These are phyloP conservation scores for Drosophila koepferae DNA, from an alignment of 2,888 invertebrate species.

Conservation along the genomic window DNA sequence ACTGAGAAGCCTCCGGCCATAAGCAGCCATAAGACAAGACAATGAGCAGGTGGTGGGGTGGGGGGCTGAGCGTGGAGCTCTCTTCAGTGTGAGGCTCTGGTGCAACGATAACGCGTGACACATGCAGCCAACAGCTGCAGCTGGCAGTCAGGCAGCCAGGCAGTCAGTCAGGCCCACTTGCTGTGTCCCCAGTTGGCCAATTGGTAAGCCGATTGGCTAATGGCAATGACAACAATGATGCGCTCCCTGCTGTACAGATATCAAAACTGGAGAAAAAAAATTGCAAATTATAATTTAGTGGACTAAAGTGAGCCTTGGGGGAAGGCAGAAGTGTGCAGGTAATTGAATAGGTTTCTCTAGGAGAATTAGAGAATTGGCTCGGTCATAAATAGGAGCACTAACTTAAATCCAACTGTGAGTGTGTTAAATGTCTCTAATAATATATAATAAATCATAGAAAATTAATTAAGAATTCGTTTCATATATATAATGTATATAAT, in stretches of 20 bases:
- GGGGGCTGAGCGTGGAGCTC: background rate
- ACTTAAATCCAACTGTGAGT: too few relatives aligned
- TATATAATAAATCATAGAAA: too few relatives aligned
- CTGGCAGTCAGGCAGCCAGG: conserved; percentile 11
- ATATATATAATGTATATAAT: too few relatives aligned
- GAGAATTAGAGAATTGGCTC: too few relatives aligned
- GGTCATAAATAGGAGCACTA: too few relatives aligned
- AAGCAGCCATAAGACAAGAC: conserved; percentile 44
- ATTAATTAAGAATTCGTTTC: too few relatives aligned
- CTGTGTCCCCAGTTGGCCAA: conserved; percentile 38
- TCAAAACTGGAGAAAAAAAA: background rate
- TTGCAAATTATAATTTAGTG: background rate
- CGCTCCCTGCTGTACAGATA: background rate
- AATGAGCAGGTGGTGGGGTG: conserved; percentile 35
- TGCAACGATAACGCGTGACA: conserved; percentile 65
- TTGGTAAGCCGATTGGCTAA: conserved; percentile 46
- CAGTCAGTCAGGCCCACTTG: conserved; percentile 41
- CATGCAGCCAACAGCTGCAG: conserved; percentile 57
- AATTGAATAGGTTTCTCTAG: too few relatives aligned
- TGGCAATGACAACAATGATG: conserved; percentile 31
- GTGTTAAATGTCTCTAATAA: too few relatives aligned
- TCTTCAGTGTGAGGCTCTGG: conserved; percentile 33
- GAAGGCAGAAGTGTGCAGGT: background rate
- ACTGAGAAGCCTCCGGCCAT: conserved; percentile 41
- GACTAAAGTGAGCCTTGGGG: background rate